Percentiles rank a stretch among this genome's conserved stretches.
These are phyloP conservation scores for Sebastes elongatus DNA, from an alignment of 2,797 vertebrate species.

Conservation along the genomic window DNA sequence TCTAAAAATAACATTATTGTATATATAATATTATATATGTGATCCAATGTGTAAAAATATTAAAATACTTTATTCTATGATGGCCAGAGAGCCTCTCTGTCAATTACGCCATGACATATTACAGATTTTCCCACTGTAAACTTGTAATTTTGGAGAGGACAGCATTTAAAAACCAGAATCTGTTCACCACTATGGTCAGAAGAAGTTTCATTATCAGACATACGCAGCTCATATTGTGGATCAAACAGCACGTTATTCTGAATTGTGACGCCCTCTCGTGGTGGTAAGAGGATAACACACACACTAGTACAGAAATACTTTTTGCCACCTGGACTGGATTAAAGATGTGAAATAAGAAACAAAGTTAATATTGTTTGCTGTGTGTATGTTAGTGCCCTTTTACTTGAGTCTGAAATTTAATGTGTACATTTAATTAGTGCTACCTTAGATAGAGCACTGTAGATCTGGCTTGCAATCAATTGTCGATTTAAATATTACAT, in stretches of 20 bases:
- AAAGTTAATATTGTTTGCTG: neutral
- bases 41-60: neutral
- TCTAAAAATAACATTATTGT: neutral
- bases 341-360: neutral
- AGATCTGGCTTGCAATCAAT: too few species aligned
- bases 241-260: neutral
- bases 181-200: neutral
- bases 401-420: neutral
- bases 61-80: neutral
- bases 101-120: neutral
- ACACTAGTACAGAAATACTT: neutral
- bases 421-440: too few species aligned
- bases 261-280: conserved; percentile 37
- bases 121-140: neutral
- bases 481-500: conserved; percentile 35
- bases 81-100: too few species aligned
- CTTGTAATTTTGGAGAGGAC: neutral
- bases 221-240: neutral
- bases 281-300: neutral
- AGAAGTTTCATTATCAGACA: neutral
- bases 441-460: too few species aligned
- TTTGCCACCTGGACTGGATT: neutral
- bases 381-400: neutral
- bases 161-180: neutral
- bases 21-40: neutral